phyloP scores from a whole-genome alignment of 2,888 invertebrate genomes.

The Conomelus anceps region DNA sequence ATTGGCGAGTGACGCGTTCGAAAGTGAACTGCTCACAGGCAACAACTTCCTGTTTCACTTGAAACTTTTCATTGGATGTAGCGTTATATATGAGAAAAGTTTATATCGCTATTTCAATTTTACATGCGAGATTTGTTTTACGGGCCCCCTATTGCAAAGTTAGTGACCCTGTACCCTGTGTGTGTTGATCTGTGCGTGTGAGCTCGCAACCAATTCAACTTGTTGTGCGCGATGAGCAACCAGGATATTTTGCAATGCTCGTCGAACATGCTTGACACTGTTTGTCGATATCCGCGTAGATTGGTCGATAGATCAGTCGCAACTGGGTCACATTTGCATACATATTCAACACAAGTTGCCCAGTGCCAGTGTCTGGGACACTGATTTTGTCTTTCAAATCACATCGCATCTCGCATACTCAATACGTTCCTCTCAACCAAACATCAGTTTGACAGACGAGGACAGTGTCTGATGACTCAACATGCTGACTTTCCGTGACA shows the following conservation, averaged over 20 bases:
- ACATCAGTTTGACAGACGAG: not conserved
- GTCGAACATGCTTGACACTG: not conserved
- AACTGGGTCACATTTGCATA: not conserved
- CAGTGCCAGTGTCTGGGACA: not conserved
- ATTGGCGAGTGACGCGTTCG: not conserved
- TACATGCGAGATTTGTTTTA: constrained; percentile 11
- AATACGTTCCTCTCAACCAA: not conserved
- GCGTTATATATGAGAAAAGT: constrained; percentile 8
- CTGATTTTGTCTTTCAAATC: not conserved
- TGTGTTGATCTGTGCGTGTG: not conserved
- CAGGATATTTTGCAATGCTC: not conserved
- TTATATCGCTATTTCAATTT: constrained; percentile 8
- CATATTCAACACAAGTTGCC: not conserved
- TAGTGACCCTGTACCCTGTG: no score
- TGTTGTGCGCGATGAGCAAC: not conserved
- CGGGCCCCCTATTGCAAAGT: not conserved
- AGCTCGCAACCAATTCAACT: not conserved
- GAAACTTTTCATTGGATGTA: not conserved
- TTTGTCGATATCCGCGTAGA: not conserved
- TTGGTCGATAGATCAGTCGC: not conserved
- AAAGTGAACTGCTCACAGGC: not conserved
- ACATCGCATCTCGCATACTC: not conserved
- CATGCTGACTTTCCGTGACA: not conserved
- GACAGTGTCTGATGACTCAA: not conserved
- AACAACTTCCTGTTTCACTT: not conserved